Conservation (phyloP, 2,888 invertebrate species). For the Andrena camellia region DNA sequence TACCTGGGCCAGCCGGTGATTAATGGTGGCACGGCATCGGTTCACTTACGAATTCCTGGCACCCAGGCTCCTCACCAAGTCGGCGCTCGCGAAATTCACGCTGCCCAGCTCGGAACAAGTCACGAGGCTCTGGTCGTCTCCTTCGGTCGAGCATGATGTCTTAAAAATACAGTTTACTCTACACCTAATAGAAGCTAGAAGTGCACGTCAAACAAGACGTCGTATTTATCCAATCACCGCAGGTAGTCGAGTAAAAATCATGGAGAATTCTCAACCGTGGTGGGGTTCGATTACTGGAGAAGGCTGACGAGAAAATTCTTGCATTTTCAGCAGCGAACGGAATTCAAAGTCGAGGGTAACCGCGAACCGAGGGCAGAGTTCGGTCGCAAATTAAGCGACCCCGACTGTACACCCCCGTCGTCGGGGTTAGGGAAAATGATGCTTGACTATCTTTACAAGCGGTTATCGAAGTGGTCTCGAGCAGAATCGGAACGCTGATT, state of each 20-base stretch:
- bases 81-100: background rate
- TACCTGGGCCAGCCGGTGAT: conserved; percentile 63
- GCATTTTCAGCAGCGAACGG: conserved; percentile 1
- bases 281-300: background rate
- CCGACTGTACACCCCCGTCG: background rate
- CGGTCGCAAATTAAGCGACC: conserved; percentile 41
- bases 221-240: background rate
- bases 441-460: conserved; percentile 44
- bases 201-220: background rate
- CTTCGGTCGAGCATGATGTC: background rate
- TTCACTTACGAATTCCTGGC: conserved; percentile 42
- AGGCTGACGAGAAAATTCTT: conserved; percentile 1
- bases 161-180: background rate
- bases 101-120: background rate
- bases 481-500: conserved; percentile 51
- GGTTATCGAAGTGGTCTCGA: conserved; percentile 57
- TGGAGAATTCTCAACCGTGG: background rate
- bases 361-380: background rate
- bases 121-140: background rate
- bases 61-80: background rate
- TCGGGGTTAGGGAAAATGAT: conserved; percentile 15
- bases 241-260: background rate
- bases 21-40: conserved; percentile 52
- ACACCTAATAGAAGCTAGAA: background rate
- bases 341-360: conserved; percentile 22